phyloP scores from a whole-genome alignment of 1,140 invertebrate genomes.

The Ptiloglossa arizonensis region DNA sequence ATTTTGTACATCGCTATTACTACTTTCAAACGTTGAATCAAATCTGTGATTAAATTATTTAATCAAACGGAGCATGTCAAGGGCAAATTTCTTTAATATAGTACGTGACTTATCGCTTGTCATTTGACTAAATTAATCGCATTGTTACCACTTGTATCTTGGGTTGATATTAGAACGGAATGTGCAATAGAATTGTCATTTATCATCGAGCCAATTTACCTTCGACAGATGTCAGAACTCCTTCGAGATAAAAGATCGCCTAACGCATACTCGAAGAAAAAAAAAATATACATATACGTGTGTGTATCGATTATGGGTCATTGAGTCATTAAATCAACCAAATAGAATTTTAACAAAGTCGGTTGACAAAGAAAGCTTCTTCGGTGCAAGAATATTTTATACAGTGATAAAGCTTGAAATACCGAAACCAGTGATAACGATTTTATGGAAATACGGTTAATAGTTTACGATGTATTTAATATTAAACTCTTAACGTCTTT shows the following conservation, averaged over 20 bases:
- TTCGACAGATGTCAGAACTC: neutral
- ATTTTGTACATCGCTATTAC: neutral
- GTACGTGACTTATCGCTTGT: neutral
- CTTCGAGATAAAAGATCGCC: neutral
- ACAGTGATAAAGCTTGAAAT: too few species aligned
- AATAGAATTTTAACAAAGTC: too few species aligned
- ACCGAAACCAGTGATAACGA: too few species aligned
- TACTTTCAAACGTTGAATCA: neutral
- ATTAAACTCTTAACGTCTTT: too few species aligned
- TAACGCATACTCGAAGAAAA: neutral
- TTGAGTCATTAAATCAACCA: neutral
- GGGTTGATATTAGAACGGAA: neutral
- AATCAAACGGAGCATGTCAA: neutral
- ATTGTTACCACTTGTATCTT: neutral
- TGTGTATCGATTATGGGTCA: neutral
- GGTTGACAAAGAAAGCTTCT: too few species aligned
- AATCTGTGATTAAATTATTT: neutral
- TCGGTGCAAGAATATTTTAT: too few species aligned
- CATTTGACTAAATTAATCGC: neutral
- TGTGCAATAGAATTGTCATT: too few species aligned
- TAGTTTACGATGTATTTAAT: too few species aligned
- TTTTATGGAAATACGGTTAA: too few species aligned
- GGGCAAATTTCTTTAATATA: neutral
- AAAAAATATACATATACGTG: neutral
- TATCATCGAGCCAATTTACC: neutral